Base-by-base conservation (phyloP, 2,888 invertebrate species). In the Onchidella celtica region DNA sequence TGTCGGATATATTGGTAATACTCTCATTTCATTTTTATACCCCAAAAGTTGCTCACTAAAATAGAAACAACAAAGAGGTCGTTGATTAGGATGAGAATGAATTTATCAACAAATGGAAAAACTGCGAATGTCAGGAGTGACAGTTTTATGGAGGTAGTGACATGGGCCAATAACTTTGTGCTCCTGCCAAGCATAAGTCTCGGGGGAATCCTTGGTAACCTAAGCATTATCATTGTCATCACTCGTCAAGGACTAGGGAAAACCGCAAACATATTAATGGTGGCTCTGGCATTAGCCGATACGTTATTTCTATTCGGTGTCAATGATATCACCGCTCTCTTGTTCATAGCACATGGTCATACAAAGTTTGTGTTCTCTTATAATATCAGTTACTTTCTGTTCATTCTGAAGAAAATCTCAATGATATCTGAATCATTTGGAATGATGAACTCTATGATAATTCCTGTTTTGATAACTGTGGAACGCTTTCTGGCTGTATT, bases 401-500 rank as follows among this genome's bases (percentile, higher is more conserved):
- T 57, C 34, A 66, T 57, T 68, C 21, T 80, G n/a, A 74, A 80
- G 27, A 57, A 74, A 47, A 29, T 80, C 11, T 80, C 57, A n/a
- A n/a, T n/a, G n/a, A n/a, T n/a, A n/a, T n/a, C n/a, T n/a, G n/a
- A n/a, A n/a, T n/a, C n/a, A n/a, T n/a, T n/a, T n/a, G n/a, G n/a
- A n/a, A n/a, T n/a, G n/a, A n/a, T n/a, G n/a, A n/a, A n/a, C n/a
- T 74, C 73, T 24, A n/a, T 80, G 36, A 40, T 65, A 2, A 61
- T 80, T 21, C 80, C 80, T 1, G 65, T 74, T 17, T 36, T 80
- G 1, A 80, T 80, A 24, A 74, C 74, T 1, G 34, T 73, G 1
- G 80, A 80, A 24, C 59, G 80, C 21, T 38, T 80, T 6, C 24
- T 80, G 1, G 80, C 80, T 24, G 80, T 80, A 21, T 80, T 66